Evolutionary conservation across 2,797 vertebrate species (phyloP), one percentile per base, ranked within the genome.

Genomic region (Falco berigora): DNA sequence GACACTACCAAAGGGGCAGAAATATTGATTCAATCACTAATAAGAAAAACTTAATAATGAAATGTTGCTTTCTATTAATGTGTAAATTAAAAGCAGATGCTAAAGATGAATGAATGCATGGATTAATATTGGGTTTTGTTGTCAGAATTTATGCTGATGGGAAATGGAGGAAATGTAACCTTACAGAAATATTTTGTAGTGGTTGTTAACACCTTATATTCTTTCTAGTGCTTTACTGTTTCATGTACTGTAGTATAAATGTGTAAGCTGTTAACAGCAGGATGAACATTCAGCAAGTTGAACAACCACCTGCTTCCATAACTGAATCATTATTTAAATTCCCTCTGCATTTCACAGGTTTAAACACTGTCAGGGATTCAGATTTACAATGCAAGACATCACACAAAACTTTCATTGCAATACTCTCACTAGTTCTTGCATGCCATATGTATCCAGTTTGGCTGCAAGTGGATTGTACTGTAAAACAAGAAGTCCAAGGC

Each of bases 161-260:
- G 96, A 98, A 98, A 96, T 88, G 92, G 96, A 97, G 97, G 97
- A 98, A 98, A 98, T 96, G 94, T 98, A 96, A 87, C 96, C 96
- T 97, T 96, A 93, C 96, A 97, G 96, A 97, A 98, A 95, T 97
- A 97, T 96, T 98, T 97, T 97, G 96, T 98, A 96, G 94, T 24
- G 77, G 97, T 97, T 98, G 98, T 98, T 98, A 98, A 98, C 98
- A 98, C 98, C 97, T 98, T 97, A 97, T 79, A 86, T 94, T 97
- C 97, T 95, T 97, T 94, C 93, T 94, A 82, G 84, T 96, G 64
- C 91, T 96, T 94, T 79, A 25, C 94, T 85, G 88, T 97, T 97
- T 94, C 92, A 38, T 66, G 86, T 77, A n/a, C 96, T 92, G 17
- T 62, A 96, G 96, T 97, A 97, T 81, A 97, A 97, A 97, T 90